These are phyloP conservation scores for Hippocampus mohnikei DNA, from an alignment of 2,113 vertebrate genomes.

Conservation along the genomic window DNA sequence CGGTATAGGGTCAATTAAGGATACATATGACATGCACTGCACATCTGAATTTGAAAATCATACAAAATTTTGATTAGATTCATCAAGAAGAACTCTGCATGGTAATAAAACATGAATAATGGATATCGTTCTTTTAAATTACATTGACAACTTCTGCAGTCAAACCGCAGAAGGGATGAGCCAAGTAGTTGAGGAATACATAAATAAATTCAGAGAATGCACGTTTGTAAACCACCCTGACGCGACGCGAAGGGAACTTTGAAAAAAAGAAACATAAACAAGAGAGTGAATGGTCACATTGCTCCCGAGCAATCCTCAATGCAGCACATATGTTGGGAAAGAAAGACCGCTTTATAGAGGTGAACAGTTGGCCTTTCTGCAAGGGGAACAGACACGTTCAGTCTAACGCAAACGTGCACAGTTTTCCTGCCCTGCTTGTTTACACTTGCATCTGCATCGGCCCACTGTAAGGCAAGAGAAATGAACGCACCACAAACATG, in stretches of 20 bases:
- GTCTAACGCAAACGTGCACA: conserved; percentile 39
- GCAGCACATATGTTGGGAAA: conserved; percentile 41
- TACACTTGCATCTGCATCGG: conserved; percentile 49
- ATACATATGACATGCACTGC: not conserved
- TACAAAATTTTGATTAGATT: not conserved
- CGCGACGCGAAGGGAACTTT: conserved; percentile 34
- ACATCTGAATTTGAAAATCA: not conserved
- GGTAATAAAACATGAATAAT: not conserved
- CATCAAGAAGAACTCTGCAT: not conserved
- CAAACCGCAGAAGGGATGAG: conserved; percentile 1
- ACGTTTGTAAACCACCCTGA: conserved; percentile 38
- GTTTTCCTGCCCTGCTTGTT: conserved; percentile 52
- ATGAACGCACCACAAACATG: conserved; percentile 2
- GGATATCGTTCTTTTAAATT: conserved; percentile 4
- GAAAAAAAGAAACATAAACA: conserved; percentile 58
- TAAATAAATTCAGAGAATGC: conserved; percentile 17
- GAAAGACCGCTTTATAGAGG: conserved; percentile 68
- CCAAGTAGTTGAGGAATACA: conserved; percentile 2
- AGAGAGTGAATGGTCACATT: conserved; percentile 54
- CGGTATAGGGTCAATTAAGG: conserved; percentile 23
- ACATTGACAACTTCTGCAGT: not conserved
- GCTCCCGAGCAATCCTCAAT: conserved; percentile 43
- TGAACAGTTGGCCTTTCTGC: conserved; percentile 67
- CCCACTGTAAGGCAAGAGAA: conserved; percentile 20
- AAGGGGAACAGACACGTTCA: conserved; percentile 53